Evolutionary conservation across 1,140 invertebrate genomes (phyloP).

Genomic region (Drosophila repleta): DNA sequence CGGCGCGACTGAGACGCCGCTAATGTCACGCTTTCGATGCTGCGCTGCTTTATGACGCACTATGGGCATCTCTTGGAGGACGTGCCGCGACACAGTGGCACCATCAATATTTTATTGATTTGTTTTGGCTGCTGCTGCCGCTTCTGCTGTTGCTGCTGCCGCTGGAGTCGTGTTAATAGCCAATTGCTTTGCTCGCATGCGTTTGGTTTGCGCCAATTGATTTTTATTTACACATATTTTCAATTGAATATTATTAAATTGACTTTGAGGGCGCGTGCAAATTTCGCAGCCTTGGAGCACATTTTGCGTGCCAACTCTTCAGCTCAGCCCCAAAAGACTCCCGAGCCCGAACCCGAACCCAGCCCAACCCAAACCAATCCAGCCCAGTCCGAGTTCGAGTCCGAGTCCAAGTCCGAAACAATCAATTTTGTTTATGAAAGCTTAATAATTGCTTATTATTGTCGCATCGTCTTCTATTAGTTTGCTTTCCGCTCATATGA

Average conservation of each 20-base stretch:
- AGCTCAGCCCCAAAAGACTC: slow-evolving; percentile 26
- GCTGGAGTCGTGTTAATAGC: slow-evolving; percentile 56
- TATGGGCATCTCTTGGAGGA: slow-evolving; percentile 49
- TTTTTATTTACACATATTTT: slow-evolving; percentile 81
- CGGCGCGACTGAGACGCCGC: slow-evolving; percentile 45
- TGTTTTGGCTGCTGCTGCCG: slow-evolving; percentile 58
- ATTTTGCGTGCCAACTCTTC: slow-evolving; percentile 50
- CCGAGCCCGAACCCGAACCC: background rate
- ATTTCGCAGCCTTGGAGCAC: slow-evolving; percentile 67
- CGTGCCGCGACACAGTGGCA: slow-evolving; percentile 67
- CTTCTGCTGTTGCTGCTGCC: slow-evolving; percentile 13
- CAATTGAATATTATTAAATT: slow-evolving; percentile 80
- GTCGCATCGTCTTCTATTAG: slow-evolving; percentile 32
- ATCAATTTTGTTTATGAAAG: slow-evolving; percentile 20
- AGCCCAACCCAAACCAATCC: slow-evolving; percentile 7
- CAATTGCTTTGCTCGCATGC: slow-evolving; percentile 59
- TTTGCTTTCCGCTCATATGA: slow-evolving; percentile 33
- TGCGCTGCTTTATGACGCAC: slow-evolving; percentile 67
- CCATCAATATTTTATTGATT: slow-evolving; percentile 70
- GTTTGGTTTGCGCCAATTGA: slow-evolving; percentile 63
- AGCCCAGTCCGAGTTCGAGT: background rate
- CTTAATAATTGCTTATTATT: slow-evolving; percentile 13
- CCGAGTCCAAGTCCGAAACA: background rate
- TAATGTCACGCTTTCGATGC: slow-evolving; percentile 34
- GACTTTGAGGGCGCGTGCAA: slow-evolving; percentile 80